phyloP scores from a whole-genome alignment of 2,113 vertebrate genomes.

The Hypomesus transpacificus region DNA sequence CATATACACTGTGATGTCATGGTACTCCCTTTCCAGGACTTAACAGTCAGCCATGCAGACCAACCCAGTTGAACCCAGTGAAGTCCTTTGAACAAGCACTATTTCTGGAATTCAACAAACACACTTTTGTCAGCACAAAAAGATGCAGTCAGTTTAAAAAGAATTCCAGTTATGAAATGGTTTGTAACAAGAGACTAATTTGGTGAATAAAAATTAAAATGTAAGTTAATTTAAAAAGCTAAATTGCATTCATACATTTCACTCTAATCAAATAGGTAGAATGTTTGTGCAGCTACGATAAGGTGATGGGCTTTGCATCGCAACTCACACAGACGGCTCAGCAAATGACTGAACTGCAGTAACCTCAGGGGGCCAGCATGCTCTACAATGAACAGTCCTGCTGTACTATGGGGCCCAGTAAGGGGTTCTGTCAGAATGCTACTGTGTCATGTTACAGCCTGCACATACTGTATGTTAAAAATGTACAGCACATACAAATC shows the following conservation, averaged over 20 bases:
- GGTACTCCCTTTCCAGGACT: constrained; percentile 33
- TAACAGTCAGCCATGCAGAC: constrained; percentile 8
- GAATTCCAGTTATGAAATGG: no score
- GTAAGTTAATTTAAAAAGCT: background rate
- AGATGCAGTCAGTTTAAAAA: background rate
- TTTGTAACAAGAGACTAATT: no score
- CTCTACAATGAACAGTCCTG: constrained; percentile 25
- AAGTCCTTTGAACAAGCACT: background rate
- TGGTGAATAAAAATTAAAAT: no score
- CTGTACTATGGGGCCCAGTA: constrained; percentile 45
- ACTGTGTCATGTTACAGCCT: constrained; percentile 8
- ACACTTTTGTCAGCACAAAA: background rate
- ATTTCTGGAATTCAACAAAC: background rate
- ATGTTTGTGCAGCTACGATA: background rate
- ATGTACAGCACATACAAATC: background rate
- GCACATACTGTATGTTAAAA: background rate
- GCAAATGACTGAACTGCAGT: constrained; percentile 45
- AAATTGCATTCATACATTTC: background rate
- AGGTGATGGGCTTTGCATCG: no score
- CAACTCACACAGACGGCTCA: background rate
- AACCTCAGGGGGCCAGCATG: constrained; percentile 37
- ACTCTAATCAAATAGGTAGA: background rate
- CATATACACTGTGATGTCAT: constrained; percentile 45
- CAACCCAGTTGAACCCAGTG: background rate
- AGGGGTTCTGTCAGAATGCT: constrained; percentile 22